Evolutionary conservation across 2,797 vertebrate species (phyloP), one percentile per base, ranked within the genome.

Genomic region (Novumbra hubbsi): DNA sequence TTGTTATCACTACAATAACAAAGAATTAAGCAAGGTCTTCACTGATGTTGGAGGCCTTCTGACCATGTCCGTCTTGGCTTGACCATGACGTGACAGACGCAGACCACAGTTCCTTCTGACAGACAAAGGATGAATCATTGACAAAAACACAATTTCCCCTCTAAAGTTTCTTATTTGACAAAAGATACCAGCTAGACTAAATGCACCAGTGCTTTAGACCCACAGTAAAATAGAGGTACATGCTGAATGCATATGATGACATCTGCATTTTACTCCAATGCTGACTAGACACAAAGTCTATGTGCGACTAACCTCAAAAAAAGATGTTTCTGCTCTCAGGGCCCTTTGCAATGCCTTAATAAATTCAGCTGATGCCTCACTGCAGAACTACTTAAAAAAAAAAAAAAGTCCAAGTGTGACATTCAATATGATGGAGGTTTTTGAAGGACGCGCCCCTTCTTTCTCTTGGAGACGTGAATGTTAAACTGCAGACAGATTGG

Each of bases 361-460:
- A 48, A 48, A 68, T 16, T 68, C 55, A 48, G 48, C 28, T 21
- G 41, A 57, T 60, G 21, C 4, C 49, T 57, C 12, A 21, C 49
- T 32, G 65, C 19, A n/a, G 24, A 38, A 68, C 49, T 70, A 11
- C 38, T 55, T 38, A 67, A 17, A 41, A 7, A 19, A 27, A 19
- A 67, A 17, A 41, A 7, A 19, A 27, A 19, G 50, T 55, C 14
- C 14, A 49, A 63, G 71, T 77, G 71, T 74, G 76, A 78, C 60
- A 71, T 74, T 74, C 68, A 60, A 60, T 71, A 60, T 19, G 72
- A 49, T 41, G 55, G 48, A 19, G 45, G 68, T 74, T 69, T 60
- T 69, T 60, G 48, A 70, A 45, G 34, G 19, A 15, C 70, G 62
- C 60, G 24, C 32, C 72, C 7, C 3, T 15, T 7, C 38, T 38